A percentile compares a stretch with the other conserved stretches of the same genome.
Conservation (phyloP, 2,113 vertebrate genomes). For the Sturnira hondurensis region DNA sequence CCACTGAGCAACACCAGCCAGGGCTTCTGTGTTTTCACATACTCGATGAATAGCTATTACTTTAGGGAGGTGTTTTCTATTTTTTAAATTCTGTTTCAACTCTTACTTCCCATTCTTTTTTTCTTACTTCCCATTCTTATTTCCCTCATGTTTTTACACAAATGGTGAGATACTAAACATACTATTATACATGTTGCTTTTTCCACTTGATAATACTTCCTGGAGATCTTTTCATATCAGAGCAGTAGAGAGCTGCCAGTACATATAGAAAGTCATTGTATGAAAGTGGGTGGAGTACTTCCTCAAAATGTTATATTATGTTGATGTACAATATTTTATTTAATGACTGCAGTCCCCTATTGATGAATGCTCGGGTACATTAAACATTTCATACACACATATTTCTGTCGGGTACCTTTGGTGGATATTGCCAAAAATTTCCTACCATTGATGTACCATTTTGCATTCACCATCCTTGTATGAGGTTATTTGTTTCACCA, state of each 20-base stretch:
- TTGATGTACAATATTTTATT: conserved; percentile 9
- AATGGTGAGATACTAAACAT: neutral
- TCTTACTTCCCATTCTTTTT: neutral
- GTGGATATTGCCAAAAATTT: conserved; percentile 17
- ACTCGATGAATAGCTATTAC: neutral
- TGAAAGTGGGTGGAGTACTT: neutral
- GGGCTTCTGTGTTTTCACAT: neutral
- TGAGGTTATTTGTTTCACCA: conserved; percentile 18
- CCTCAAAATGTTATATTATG: neutral
- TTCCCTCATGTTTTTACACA: neutral
- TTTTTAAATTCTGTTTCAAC: neutral
- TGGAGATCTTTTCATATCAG: neutral
- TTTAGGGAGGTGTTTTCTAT: neutral
- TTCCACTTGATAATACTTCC: neutral
- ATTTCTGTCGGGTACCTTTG: conserved; percentile 12
- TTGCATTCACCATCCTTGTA: neutral
- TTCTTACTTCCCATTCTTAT: neutral
- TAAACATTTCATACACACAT: neutral
- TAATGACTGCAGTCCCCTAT: neutral
- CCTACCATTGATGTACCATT: neutral
- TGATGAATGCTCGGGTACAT: neutral
- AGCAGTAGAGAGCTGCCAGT: neutral
- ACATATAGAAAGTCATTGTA: neutral
- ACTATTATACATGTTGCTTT: neutral
- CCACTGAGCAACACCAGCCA: too few species aligned